Evolutionary conservation across 1,140 invertebrate species (phyloP).

Genomic region (Hycleus cichorii): DNA sequence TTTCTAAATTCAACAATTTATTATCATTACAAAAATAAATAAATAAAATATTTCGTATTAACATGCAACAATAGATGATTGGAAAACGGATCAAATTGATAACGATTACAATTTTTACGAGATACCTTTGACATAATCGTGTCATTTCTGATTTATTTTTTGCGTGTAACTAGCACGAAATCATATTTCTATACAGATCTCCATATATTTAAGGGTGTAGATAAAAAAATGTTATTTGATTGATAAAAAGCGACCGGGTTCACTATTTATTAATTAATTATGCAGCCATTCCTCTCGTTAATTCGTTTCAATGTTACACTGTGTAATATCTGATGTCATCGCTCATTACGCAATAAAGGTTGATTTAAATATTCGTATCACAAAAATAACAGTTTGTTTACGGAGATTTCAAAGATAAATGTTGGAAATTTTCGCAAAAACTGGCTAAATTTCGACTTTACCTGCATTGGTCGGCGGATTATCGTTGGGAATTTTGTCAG

Average conservation of each 20-base stretch:
- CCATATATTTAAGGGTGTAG: neutral
- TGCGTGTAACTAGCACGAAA: too few relatives aligned
- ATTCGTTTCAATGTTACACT: slow-evolving; percentile 9
- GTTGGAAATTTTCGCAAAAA: too few relatives aligned
- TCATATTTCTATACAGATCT: neutral
- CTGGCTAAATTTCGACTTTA: neutral
- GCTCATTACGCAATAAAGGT: slow-evolving; percentile 11
- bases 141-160: too few relatives aligned
- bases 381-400: slow-evolving; percentile 7
- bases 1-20: too few relatives aligned
- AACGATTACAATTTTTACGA: too few relatives aligned
- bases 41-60: too few relatives aligned
- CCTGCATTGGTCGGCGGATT: slow-evolving; percentile 6
- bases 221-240: neutral
- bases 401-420: slow-evolving; percentile 7
- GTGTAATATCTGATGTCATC: slow-evolving; percentile 10
- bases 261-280: too few relatives aligned
- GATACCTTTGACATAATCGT: too few relatives aligned
- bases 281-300: neutral
- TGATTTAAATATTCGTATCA: slow-evolving; percentile 6
- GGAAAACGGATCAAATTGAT: too few relatives aligned
- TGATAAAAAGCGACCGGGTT: too few relatives aligned
- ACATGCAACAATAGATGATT: too few relatives aligned
- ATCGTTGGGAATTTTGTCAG: slow-evolving; percentile 12
- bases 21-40: too few relatives aligned